Evolutionary conservation across 1,140 invertebrate genomes (phyloP), one percentile per base, ranked within the genome.

Genomic region (Pachyrhynchus sulphureomaculatus): DNA sequence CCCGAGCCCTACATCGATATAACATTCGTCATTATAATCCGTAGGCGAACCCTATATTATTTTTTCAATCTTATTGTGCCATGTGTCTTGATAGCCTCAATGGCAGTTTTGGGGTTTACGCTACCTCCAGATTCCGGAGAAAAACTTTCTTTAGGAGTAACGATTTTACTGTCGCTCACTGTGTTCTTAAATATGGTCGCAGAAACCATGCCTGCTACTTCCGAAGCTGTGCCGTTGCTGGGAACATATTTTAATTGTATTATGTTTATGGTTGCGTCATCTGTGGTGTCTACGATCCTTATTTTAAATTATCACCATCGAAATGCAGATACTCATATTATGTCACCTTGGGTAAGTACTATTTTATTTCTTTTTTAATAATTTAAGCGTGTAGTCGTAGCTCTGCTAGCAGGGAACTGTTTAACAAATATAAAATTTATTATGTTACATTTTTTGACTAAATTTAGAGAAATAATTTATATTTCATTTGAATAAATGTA

Each of bases 61-160:
- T 97, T 97, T 80, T 98, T 99, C 86, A 99, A 99, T 83, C 86
- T 99, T 71, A 98, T 99, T 76, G 95, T 99, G 71, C 97, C 97
- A 56, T 99, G 96, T 80, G 94, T 99, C 57, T 87, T 99, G 73
- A 96, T 99, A 74, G 96, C 95, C 56, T 96, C 95, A 56, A 96
- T 99, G 92, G 96, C 96, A 45, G 85, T 99, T 57, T 82, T 99
- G 68, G 96, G 96, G 29, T 99, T 99, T 82, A 96, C 95, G 42
- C 82, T 99, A 70, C 96, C 97, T 51, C 95, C 96, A 24, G 96
- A 98, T 75, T 98, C 96, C 36, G 96, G 97, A 69, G 97, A 99
- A 80, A 99, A 99, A 82, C 85, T 99, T 69, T 98, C 96, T 56
- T 82, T 99, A 79, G 96, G 95, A 82, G 95, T 98, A 77, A 98